Evolutionary conservation across 2,888 invertebrate species (phyloP).

Genomic region (Halictus ligatus): DNA sequence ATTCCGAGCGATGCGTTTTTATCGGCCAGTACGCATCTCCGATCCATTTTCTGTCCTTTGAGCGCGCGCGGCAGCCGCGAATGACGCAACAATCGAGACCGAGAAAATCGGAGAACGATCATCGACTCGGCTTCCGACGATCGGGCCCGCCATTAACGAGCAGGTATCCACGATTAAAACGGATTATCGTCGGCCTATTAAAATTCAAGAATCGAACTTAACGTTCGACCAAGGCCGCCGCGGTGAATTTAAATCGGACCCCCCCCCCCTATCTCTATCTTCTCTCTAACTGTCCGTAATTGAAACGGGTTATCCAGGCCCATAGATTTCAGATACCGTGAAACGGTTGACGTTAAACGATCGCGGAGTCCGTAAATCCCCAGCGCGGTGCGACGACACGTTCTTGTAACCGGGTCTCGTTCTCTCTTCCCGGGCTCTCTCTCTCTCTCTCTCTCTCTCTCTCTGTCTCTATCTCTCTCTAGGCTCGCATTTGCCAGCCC

Average conservation of each 20-base stretch:
- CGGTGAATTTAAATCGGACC: slow-evolving; percentile 42
- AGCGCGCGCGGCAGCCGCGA: neutral
- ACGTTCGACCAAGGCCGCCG: slow-evolving; percentile 38
- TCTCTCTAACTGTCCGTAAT: slow-evolving; percentile 55
- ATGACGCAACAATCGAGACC: neutral
- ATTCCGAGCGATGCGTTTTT: neutral
- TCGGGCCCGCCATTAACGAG: neutral
- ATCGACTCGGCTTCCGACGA: slow-evolving; percentile 2
- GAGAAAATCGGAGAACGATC: slow-evolving; percentile 2
- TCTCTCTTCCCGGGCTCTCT: neutral
- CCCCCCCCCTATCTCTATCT: neutral
- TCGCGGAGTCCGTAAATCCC: slow-evolving; percentile 61
- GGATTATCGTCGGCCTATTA: slow-evolving; percentile 26
- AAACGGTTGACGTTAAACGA: slow-evolving; percentile 60
- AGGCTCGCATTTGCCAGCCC: slow-evolving; percentile 8
- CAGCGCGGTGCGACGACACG: slow-evolving; percentile 27
- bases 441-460: neutral
- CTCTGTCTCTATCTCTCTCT: neutral
- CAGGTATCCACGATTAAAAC: slow-evolving; percentile 19
- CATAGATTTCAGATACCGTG: slow-evolving; percentile 57
- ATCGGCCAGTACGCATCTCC: neutral
- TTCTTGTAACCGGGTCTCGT: slow-evolving; percentile 48
- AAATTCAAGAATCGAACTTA: slow-evolving; percentile 35
- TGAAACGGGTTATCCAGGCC: slow-evolving; percentile 54
- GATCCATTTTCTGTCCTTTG: slow-evolving; percentile 2